Percentiles rank a stretch among this genome's conserved stretches.
Conservation (phyloP, 2,113 vertebrate genomes). For the Lamprologus sp. region DNA sequence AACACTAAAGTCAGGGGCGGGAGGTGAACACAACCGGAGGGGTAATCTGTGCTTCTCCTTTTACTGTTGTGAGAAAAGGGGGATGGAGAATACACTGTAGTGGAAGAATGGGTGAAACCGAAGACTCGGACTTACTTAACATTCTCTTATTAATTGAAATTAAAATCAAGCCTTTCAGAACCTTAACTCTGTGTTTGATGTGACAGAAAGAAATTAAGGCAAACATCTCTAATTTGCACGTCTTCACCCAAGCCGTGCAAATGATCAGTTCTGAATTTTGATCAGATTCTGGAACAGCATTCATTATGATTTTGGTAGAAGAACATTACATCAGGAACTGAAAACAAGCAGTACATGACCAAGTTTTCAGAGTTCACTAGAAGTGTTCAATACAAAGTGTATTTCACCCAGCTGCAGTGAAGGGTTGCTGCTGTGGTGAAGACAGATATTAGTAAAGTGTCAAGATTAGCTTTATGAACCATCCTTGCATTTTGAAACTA, state of each 20-base stretch:
- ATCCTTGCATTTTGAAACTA: background rate
- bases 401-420: fast-evolving
- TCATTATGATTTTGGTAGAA: background rate
- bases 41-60: background rate
- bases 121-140: background rate
- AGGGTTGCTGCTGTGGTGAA: background rate
- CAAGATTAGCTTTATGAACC: background rate
- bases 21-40: background rate
- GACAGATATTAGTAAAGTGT: background rate
- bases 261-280: background rate
- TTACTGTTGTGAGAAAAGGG: background rate
- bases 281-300: background rate
- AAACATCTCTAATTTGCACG: background rate
- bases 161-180: background rate
- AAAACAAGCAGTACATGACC: background rate
- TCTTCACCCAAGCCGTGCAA: background rate
- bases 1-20: background rate
- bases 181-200: background rate
- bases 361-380: background rate
- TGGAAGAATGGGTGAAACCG: background rate
- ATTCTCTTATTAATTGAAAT: background rate
- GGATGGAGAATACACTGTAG: background rate
- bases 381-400: background rate
- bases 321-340: background rate
- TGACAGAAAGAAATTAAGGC: background rate